These are phyloP conservation scores for Dryobates pubescens DNA, from an alignment of 2,797 vertebrate species.

Conservation along the genomic window DNA sequence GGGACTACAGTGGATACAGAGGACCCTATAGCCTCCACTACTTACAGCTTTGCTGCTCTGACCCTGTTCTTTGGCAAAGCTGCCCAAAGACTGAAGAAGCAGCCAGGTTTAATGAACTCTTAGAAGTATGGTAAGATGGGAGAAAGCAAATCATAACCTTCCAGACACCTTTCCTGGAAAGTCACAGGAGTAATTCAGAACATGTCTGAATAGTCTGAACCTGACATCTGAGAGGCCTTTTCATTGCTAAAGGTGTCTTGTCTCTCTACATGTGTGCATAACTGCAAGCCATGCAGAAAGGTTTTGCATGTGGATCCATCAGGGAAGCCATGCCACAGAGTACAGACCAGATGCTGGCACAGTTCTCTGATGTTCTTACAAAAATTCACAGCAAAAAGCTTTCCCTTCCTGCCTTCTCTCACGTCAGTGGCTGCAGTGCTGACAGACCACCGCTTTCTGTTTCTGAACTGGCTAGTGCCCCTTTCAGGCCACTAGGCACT, in stretches of 20 bases:
- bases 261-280: not conserved
- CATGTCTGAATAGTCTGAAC: not conserved
- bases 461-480: not conserved
- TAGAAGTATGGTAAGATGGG: not conserved
- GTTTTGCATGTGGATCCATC: not conserved
- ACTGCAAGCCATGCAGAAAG: not conserved
- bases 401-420: not conserved
- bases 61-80: not conserved
- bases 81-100: not conserved
- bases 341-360: not conserved
- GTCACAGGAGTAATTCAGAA: not conserved
- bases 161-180: not conserved
- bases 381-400: not conserved
- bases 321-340: not conserved
- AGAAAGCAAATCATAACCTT: not conserved
- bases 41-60: not conserved
- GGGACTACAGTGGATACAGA: not conserved
- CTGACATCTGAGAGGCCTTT: not conserved
- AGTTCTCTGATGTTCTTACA: not conserved
- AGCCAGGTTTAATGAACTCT: not conserved
- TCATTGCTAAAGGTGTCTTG: not conserved
- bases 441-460: accelerated
- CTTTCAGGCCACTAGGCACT: not conserved
- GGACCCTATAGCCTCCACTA: not conserved
- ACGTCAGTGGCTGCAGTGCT: accelerated